Percentiles rank a stretch among this genome's conserved stretches.
Conservation (phyloP, 2,113 vertebrate genomes). For the Chionomys nivalis region DNA sequence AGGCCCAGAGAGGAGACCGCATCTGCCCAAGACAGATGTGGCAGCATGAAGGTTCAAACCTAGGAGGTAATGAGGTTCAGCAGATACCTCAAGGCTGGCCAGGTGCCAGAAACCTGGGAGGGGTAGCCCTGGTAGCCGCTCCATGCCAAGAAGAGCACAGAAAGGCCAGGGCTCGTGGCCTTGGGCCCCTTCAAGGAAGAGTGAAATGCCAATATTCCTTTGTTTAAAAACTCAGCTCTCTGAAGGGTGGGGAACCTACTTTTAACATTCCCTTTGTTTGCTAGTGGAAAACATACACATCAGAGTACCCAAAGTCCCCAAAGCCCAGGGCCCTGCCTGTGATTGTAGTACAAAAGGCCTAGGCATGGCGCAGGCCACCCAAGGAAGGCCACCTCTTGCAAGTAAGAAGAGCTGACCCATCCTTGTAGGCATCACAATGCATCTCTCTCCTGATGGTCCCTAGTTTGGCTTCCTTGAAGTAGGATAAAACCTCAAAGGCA, state of each 20-base stretch:
- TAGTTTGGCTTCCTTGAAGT: neutral
- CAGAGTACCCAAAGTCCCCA: neutral
- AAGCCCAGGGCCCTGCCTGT: neutral
- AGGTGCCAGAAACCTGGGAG: neutral
- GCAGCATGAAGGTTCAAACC: neutral
- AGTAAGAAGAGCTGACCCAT: neutral
- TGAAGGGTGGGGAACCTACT: neutral
- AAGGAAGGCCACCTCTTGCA: neutral
- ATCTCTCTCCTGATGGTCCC: neutral
- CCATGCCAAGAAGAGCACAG: slow-evolving; percentile 48
- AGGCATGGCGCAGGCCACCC: neutral
- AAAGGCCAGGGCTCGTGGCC: slow-evolving; percentile 1
- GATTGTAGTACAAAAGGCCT: neutral
- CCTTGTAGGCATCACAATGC: rapidly evolving
- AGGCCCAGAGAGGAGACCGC: neutral
- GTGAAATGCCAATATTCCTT: slow-evolving; percentile 33
- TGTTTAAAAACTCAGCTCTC: slow-evolving; percentile 28
- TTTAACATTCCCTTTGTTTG: slow-evolving; percentile 14
- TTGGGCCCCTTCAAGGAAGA: slow-evolving; percentile 11
- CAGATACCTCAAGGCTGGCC: neutral
- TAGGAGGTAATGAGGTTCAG: neutral
- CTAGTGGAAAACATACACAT: neutral
- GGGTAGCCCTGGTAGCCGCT: neutral
- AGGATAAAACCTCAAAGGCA: neutral
- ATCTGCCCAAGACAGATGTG: neutral